Evolutionary conservation across 2,888 invertebrate species (phyloP), one percentile per base, ranked within the genome.

Genomic region (Carterocephalus palaemon): DNA sequence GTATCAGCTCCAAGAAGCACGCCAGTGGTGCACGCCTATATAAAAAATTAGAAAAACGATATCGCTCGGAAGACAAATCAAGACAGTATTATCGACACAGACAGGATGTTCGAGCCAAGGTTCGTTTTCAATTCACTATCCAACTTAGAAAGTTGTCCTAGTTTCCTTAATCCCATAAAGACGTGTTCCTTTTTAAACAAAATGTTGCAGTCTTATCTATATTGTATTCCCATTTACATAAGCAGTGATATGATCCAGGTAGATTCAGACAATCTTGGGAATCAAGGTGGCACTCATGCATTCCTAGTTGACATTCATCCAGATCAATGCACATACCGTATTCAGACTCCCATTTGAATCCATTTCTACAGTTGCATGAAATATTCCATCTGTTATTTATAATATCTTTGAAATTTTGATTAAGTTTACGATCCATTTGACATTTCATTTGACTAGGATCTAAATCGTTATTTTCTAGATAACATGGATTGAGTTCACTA

Each of bases 31-130:
- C 88, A 32, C 85, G 90, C 15, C 73, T 94, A 15, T 94, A 93
- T 69, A 95, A 92, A 76, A 95, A 93, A 73, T 89, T 91, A 64
- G 93, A 92, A 63, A 94, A 92, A 63, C 84, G 93, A 57, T 94
- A 91, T 73, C 88, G 93, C n/a, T 94, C 93, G 4, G 93, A 94
- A 70, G 94, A 94, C 57, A 89, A 94, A 45, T 77, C 87, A 1
- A 83, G 91, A 43, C 92, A 92, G 63, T 91, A 91, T 59, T 85
- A 89, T 59, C 87, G 91, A 29, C 88, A 89, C 53, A 87, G 93
- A 46, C 91, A 92, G 49, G 94, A 95, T 59, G 92, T 92, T 17
- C 82, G 95, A 56, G 95, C 95, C 4, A 95, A 95, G 89, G 92
- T 92, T 66, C 57, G 51, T 34, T 36, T 16, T n/a, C 9, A 49